Base-by-base conservation (phyloP, 2,797 vertebrate genomes). In the Leucoraja ocellata region DNA sequence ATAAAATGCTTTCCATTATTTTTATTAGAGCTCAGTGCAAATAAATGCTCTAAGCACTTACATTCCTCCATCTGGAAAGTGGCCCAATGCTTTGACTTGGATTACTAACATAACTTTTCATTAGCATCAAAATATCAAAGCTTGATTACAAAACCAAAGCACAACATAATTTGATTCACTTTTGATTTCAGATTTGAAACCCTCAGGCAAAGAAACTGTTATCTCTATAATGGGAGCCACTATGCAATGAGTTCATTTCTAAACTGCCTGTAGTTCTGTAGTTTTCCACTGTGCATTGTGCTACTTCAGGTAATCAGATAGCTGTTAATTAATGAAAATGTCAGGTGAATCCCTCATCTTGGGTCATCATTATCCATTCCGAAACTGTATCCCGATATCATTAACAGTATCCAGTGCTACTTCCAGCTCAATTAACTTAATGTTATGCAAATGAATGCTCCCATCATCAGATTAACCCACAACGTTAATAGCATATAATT, bases 291-390 rank as follows among this genome's bases (percentile, higher is more conserved):
- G 90, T 92, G 90, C 90, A 92, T 92, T 92, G 90, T 92, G 90
- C 68, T 92, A 54, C 96, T 96, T 96, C 96, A 95, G 96, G 98
- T 98, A 97, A 98, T 97, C 95, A 95, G 98, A 98, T 97, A 97
- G 97, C 97, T 65, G 97, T 97, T 98, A 98, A 98, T 99, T 98
- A 98, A 98, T 98, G 97, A 97, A 97, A 97, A 97, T 98, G 98
- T 98, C 97, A 97, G 97, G 97, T 97, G 98, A 97, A 97, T 96
- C 94, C 94, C 97, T 97, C 97, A 97, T 94, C 96, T 95, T 97
- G 1, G 97, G 98, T 97, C 97, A 96, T 97, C 96, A 96, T 97
- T 96, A 96, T 96, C 97, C 97, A 96, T 96, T 97, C 97, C 96
- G 98, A 97, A 99, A 98, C 96, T 96, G 97, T 96, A 98, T 97